Evolutionary conservation across 2,888 invertebrate species (phyloP), one percentile per base, ranked within the genome.

Genomic region (Caenorhabditis angaria): DNA sequence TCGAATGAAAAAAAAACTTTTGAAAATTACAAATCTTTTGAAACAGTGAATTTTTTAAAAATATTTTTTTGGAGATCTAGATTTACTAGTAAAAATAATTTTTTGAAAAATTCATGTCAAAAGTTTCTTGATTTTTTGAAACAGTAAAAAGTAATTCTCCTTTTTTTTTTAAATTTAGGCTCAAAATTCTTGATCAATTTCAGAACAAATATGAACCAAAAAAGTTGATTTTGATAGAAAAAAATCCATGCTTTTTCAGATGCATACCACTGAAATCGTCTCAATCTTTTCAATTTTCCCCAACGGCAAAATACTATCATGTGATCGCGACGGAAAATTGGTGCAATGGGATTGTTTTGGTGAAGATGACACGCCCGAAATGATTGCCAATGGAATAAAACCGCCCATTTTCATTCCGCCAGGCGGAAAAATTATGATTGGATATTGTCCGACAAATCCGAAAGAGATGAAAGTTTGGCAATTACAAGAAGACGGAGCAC

Each of bases 381-480:
- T 65, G 60, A 59, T 73, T 22, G 63, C 69, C 5, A 67, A 70
- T 8, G 78, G 75, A 6, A 64, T 81, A 48, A 66, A 70, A 47
- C 77, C 78, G 14, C 80, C 80, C 1, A 75, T 80, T 24, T 70
- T 70, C 41, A 70, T 79, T 18, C 78, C 73, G 12, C 76, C 80
- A 3, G 61, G 54, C 14, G 81, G 81, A n/a, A 63, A 61, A 32
- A 72, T 75, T 24, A 63, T 82, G 61, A 65, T 82, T 18, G 79
- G 73, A 14, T 69, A 77, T 32, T 69, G 68, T 25, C 61, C 85
- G 2, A 57, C 69, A 28, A 83, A 77, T 65, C 67, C 65, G 10
- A 86, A 86, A 74, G 85, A 86, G 85, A 74, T 86, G 77, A 82
- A 83, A 51, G 73, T 86, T 14, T 86, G 86, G 86, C 69, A 77